Conservation (phyloP, 37 sponge, comb jelly and placozoan species). For the Cladorhizidae sp. region DNA sequence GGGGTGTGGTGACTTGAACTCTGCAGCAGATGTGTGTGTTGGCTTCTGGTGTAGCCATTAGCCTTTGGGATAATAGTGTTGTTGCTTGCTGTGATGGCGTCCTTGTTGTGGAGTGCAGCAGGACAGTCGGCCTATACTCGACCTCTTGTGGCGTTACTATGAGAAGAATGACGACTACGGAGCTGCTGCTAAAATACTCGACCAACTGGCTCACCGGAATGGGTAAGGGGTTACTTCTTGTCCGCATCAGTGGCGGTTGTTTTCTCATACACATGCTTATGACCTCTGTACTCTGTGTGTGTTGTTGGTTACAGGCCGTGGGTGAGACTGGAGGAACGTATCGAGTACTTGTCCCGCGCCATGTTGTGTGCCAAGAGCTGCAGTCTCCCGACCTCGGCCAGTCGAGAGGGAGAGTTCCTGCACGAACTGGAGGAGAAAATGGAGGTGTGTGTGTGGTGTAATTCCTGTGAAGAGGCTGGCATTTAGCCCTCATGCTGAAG, state of each 20-base stretch:
- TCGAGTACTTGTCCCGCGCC: constrained; percentile 95
- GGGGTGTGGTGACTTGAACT: no score
- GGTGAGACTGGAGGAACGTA: constrained; percentile 71
- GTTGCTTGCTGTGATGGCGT: no score
- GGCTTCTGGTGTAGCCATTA: no score
- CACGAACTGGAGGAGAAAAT: constrained; percentile 96
- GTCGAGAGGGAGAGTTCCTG: constrained; percentile 80
- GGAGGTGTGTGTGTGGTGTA: constrained; percentile 78
- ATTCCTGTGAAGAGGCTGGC: no score
- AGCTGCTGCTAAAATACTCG: constrained; percentile 89
- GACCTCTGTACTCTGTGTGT: neutral
- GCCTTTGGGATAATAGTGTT: no score
- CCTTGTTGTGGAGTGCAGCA: neutral
- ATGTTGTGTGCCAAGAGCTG: constrained; percentile 96
- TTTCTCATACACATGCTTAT: no score
- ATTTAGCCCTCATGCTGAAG: no score
- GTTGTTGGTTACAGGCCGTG: constrained; percentile 21
- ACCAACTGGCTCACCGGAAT: constrained; percentile 76
- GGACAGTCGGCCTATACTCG: constrained; percentile 33
- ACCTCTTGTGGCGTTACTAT: constrained; percentile 94
- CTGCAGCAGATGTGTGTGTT: no score
- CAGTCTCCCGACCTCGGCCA: constrained; percentile 45
- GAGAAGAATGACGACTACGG: constrained; percentile 84
- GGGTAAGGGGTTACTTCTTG: constrained; percentile 14
- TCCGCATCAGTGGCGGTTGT: neutral